A percentile compares a stretch with the other conserved stretches of the same genome.
phyloP scores from a whole-genome alignment of 2,797 vertebrate genomes.

The Acanthurus lineatus region DNA sequence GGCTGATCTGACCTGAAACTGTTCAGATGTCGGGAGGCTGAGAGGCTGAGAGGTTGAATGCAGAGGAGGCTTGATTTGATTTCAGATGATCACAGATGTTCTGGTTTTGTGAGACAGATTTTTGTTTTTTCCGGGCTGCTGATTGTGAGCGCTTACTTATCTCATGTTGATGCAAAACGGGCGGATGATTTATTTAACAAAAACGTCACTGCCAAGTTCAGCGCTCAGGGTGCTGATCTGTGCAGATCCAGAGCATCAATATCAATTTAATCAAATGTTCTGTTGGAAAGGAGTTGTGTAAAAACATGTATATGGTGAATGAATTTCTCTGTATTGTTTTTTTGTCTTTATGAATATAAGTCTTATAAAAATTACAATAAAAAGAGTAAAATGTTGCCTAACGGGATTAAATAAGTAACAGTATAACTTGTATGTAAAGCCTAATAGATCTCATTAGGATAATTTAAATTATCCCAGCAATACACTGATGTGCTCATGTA shows the following conservation, averaged over 20 bases:
- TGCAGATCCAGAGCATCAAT: not conserved
- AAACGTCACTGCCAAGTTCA: constrained; percentile 10
- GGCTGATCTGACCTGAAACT: constrained; percentile 28
- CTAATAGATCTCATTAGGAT: constrained; percentile 1
- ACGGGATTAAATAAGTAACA: constrained; percentile 32
- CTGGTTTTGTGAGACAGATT: not conserved
- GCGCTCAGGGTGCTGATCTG: constrained; percentile 7
- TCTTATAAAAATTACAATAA: constrained; percentile 13
- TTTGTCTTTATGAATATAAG: constrained; percentile 2
- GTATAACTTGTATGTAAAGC: constrained; percentile 15
- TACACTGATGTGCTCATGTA: constrained; percentile 21
- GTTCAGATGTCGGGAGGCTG: not conserved
- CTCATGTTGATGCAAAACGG: not conserved
- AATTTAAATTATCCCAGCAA: constrained; percentile 23
- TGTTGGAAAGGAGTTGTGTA: constrained; percentile 30
- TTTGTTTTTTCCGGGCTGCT: constrained; percentile 34
- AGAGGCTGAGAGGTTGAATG: constrained; percentile 25
- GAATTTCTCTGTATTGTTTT: constrained; percentile 13
- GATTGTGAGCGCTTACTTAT: constrained; percentile 10
- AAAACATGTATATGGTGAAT: constrained; percentile 28
- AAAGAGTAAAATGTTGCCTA: constrained; percentile 22
- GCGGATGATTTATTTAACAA: constrained; percentile 18
- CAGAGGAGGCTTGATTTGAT: constrained; percentile 2
- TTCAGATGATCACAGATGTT: constrained; percentile 29
- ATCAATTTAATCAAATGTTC: constrained; percentile 9